phyloP scores from a whole-genome alignment of 2,888 invertebrate genomes.

The Cephus pygmeus region DNA sequence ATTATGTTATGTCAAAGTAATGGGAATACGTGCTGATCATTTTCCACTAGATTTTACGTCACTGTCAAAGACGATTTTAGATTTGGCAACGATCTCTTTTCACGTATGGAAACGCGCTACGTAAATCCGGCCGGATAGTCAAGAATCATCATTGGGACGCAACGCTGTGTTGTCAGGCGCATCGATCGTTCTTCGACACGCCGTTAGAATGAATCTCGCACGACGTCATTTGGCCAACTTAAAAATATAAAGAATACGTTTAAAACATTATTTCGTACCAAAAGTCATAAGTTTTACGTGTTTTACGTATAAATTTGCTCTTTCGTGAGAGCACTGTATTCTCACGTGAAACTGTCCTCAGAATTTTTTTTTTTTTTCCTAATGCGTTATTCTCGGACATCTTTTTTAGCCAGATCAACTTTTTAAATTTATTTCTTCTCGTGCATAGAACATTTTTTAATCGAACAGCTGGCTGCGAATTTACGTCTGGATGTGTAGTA shows the following conservation, averaged over 20 bases:
- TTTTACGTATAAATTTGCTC: not conserved
- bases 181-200: not conserved
- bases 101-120: not conserved
- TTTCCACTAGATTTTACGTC: constrained; percentile 55
- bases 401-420: not conserved
- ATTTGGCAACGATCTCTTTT: constrained; percentile 49
- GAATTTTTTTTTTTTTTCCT: not conserved
- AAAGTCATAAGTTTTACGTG: not conserved
- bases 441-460: not conserved
- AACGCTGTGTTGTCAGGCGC: not conserved
- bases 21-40: constrained; percentile 16
- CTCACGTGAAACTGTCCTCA: not conserved
- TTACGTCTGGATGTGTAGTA: not conserved
- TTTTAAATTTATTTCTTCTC: not conserved
- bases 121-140: not conserved
- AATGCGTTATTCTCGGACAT: not conserved
- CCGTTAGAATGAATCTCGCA: not conserved
- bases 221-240: not conserved
- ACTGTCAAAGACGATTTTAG: constrained; percentile 62
- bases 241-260: not conserved
- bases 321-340: not conserved
- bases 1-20: not conserved
- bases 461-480: not conserved
- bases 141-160: not conserved
- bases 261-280: not conserved